Conservation (phyloP, 2,113 vertebrate species). For the Gobiocypris rarus region DNA sequence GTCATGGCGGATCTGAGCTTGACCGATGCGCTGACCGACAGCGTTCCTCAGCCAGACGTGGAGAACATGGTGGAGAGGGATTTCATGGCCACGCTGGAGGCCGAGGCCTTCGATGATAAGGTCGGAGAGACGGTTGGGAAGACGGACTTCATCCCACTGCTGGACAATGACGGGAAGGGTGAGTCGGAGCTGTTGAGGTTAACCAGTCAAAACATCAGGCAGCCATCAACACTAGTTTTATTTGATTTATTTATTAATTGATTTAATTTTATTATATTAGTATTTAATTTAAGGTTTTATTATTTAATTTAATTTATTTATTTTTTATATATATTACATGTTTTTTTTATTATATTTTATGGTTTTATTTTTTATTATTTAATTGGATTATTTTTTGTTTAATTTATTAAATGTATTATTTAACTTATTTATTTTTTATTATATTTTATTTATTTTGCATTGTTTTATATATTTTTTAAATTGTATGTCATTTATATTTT, state of each 20-base stretch:
- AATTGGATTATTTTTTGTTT: too few relatives aligned
- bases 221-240: not conserved
- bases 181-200: conserved; percentile 29
- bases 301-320: too few relatives aligned
- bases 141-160: conserved; percentile 87
- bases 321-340: too few relatives aligned
- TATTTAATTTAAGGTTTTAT: too few relatives aligned
- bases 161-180: conserved; percentile 82
- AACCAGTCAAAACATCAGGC: not conserved
- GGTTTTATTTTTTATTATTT: too few relatives aligned
- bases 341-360: too few relatives aligned
- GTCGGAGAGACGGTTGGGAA: conserved; percentile 92
- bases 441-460: too few relatives aligned
- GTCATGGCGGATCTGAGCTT: conserved; percentile 86
- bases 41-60: conserved; percentile 73
- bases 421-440: too few relatives aligned
- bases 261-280: too few relatives aligned
- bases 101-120: conserved; percentile 87
- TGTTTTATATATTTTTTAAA: too few relatives aligned
- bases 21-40: conserved; percentile 87
- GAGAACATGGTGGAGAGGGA: conserved; percentile 84
- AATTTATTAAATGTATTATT: too few relatives aligned
- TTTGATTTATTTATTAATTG: not conserved
- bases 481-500: too few relatives aligned
- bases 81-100: conserved; percentile 88